Percentiles rank a stretch among this genome's conserved stretches.
These are phyloP conservation scores for Meloidogyne exigua DNA, from an alignment of 1,140 invertebrate species.

Conservation along the genomic window DNA sequence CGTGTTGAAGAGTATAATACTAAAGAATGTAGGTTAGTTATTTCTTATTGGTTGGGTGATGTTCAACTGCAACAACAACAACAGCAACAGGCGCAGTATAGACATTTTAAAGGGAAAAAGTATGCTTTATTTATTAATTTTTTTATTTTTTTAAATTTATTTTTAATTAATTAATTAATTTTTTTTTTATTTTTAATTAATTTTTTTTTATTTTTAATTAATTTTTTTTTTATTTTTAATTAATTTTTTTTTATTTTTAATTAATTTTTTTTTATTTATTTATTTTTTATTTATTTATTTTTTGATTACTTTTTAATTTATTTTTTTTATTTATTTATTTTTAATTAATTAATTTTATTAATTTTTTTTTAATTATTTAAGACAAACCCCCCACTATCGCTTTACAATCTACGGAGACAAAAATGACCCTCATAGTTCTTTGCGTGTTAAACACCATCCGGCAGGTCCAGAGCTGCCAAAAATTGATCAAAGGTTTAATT, in stretches of 20 bases:
- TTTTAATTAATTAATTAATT: conserved; percentile 67
- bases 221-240: conserved; percentile 64
- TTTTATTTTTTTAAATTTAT: not conserved
- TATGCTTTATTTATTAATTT: conserved; percentile 17
- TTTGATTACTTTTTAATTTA: too few species aligned
- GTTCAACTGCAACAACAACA: not conserved
- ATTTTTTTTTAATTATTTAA: conserved; percentile 65
- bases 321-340: conserved; percentile 24
- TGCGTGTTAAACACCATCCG: conserved; percentile 35
- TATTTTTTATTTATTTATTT: too few species aligned
- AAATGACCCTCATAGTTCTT: conserved; percentile 20
- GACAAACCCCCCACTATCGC: conserved; percentile 75
- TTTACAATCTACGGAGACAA: conserved; percentile 69
- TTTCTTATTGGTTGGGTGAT: conserved; percentile 37
- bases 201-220: conserved; percentile 34
- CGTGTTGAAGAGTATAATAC: conserved; percentile 71
- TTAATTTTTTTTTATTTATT: conserved; percentile 64
- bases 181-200: too few species aligned
- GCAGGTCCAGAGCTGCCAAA: conserved; percentile 71
- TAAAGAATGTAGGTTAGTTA: conserved; percentile 17
- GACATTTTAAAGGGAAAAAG: not conserved
- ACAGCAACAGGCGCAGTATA: not conserved
- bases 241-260: conserved; percentile 32
- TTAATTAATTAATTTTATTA: conserved; percentile 25
- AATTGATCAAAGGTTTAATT: conserved; percentile 69